Conservation (phyloP, 2,113 vertebrate genomes). For the Aplodontia rufa region DNA sequence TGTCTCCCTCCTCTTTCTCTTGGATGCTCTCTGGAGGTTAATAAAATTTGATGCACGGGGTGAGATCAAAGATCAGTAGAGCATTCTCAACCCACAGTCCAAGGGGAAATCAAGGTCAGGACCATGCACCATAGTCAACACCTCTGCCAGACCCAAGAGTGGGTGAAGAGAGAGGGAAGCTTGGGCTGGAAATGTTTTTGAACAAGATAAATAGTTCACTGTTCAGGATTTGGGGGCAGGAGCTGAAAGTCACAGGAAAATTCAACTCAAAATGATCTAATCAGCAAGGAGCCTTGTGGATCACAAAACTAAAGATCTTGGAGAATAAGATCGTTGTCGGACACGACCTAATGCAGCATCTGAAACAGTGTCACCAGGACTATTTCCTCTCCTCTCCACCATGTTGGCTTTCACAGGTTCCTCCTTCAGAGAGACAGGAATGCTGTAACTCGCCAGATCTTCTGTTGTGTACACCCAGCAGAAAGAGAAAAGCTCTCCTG, state of each 20-base stretch:
- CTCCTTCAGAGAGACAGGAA: neutral
- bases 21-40: neutral
- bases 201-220: neutral
- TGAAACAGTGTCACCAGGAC: neutral
- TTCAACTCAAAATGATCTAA: neutral
- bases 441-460: neutral
- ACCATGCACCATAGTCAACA: neutral
- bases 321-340: neutral
- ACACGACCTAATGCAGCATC: neutral
- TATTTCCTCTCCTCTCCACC: neutral
- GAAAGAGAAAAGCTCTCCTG: neutral
- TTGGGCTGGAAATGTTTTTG: neutral
- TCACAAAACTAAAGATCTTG: neutral
- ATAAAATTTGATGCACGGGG: neutral
- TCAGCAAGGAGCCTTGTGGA: neutral
- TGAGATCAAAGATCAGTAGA: neutral
- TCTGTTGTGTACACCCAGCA: neutral
- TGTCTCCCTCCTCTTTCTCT: neutral
- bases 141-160: neutral
- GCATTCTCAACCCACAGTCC: neutral
- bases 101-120: neutral
- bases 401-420: neutral
- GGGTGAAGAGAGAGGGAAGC: neutral
- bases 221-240: neutral
- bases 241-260: slow-evolving; percentile 32